Conservation (phyloP, 2,888 invertebrate genomes). For the Sarcophaga subvicina region DNA sequence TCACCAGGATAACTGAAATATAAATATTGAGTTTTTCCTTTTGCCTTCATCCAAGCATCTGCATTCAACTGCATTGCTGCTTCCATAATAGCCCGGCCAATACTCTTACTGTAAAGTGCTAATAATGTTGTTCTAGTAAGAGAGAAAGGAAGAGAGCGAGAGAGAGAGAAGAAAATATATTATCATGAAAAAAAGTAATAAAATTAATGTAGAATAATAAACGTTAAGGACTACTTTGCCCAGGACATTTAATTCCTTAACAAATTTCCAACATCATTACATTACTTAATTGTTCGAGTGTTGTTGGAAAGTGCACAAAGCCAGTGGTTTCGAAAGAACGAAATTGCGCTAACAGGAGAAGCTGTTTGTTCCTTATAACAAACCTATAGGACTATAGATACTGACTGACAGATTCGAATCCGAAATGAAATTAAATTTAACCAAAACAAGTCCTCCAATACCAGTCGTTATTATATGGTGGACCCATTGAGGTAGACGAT, state of each 20-base stretch:
- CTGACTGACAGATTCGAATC: too few relatives aligned
- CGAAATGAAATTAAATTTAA: too few relatives aligned
- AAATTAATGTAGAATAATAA: constrained; percentile 42
- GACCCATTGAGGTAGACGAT: too few relatives aligned
- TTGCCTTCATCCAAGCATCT: constrained; percentile 30
- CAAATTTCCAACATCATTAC: constrained; percentile 66
- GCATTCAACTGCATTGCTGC: constrained; percentile 22
- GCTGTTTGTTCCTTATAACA: too few relatives aligned
- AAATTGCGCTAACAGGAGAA: background rate
- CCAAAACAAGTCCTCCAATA: too few relatives aligned
- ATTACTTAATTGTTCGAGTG: constrained; percentile 65
- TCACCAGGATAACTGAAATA: constrained; percentile 18
- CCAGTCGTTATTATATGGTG: too few relatives aligned
- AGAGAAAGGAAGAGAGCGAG: background rate
- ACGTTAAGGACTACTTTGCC: constrained; percentile 54
- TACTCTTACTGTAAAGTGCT: constrained; percentile 1
- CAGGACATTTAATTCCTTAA: constrained; percentile 65
- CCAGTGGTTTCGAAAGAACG: constrained; percentile 44
- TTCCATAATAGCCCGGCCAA: background rate
- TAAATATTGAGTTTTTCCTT: constrained; percentile 49
- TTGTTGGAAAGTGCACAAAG: background rate
- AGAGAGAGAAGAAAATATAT: background rate
- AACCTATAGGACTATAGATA: too few relatives aligned
- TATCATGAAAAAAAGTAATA: background rate
- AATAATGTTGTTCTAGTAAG: constrained; percentile 34